Evolutionary conservation across 2,888 invertebrate species (phyloP).

Genomic region (Athalia rosae): DNA sequence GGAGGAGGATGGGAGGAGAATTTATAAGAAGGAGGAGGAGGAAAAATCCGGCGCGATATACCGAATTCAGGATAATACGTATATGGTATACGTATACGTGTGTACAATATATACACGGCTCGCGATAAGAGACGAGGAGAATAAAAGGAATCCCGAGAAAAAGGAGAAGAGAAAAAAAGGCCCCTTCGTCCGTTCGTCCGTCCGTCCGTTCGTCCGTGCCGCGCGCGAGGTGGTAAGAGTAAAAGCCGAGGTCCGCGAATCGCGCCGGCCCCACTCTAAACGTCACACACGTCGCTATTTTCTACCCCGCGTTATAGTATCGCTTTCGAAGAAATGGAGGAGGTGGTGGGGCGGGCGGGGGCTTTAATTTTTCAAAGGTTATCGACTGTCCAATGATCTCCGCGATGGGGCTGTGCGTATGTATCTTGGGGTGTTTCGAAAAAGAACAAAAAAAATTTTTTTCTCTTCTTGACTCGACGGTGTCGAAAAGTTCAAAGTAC

Average conservation of each 20-base stretch:
- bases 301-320: conserved; percentile 26
- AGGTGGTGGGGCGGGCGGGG: too few species aligned
- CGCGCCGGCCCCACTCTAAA: conserved; percentile 53
- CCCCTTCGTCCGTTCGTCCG: too few species aligned
- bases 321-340: conserved; percentile 60
- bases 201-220: neutral
- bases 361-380: conserved; percentile 65
- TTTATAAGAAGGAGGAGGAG: conserved; percentile 35
- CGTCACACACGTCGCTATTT: conserved; percentile 64
- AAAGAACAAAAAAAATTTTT: too few species aligned
- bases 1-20: conserved; percentile 36
- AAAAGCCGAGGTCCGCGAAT: conserved; percentile 46
- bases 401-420: neutral
- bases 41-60: conserved; percentile 38
- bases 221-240: neutral
- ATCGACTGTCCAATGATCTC: conserved; percentile 7
- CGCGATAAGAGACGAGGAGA: conserved; percentile 10
- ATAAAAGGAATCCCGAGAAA: conserved; percentile 46
- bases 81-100: too few species aligned
- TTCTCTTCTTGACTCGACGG: too few species aligned
- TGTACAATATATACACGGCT: too few species aligned
- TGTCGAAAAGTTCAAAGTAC: too few species aligned
- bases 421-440: neutral
- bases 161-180: neutral
- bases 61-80: neutral